Evolutionary conservation across 2,888 invertebrate species (phyloP), one percentile per base, ranked within the genome.

Genomic region (Drosophila prostipennis): DNA sequence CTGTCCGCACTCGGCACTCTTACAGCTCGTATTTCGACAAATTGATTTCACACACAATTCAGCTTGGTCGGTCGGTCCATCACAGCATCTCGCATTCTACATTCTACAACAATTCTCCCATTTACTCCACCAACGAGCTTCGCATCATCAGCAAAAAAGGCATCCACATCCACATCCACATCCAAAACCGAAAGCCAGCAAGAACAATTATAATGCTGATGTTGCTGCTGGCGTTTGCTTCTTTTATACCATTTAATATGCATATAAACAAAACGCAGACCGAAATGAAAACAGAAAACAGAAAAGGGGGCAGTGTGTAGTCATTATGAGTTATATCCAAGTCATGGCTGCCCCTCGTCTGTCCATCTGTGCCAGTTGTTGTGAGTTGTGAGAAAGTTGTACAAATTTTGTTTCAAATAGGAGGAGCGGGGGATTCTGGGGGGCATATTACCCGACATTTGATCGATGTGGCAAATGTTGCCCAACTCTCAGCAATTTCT

Each of bases 231-330:
- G 75, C 72, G 56, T 70, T 79, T 73, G 76, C 70, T 77, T 79
- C 80, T 84, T 57, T 78, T 78, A 79, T 77, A 74, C 42, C 78
- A 86, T 81, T 83, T 84, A 83, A 83, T 81, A 83, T 81, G 84
- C 81, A 80, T 86, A 86, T 67, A 65, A 81, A 81, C 84, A 86
- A 76, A 51, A 83, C 45, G 57, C 61, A 67, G 43, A 39, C 52
- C 46, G 39, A 64, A 54, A 43, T 42, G 53, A 39, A 46, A 68
- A 40, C 10, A 40, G 53, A 34, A 36, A 51, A 32, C 8, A 23
- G 14, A n/a, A 29, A 64, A 29, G n/a, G 45, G 67, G 64, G 67
- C 55, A 59, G 29, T 7, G 23, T 14, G 14, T 13, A 56, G 57
- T 58, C 68, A 65, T 65, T 65, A 68, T 65, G 65, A 65, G 45